Base-by-base conservation (phyloP, 2,888 invertebrate genomes). In the Ophion ellenae region DNA sequence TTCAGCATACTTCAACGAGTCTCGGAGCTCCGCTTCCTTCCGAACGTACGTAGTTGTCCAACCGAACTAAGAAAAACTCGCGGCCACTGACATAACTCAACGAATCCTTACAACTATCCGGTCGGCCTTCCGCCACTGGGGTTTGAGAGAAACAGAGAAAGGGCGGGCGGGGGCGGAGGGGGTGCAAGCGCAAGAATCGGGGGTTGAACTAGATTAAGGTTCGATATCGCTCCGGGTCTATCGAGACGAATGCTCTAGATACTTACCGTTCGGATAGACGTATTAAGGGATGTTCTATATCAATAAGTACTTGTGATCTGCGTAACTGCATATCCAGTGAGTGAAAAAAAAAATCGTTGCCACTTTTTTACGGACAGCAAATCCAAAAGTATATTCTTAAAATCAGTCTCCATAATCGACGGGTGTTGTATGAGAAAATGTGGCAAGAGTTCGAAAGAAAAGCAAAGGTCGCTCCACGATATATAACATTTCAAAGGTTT, bases 161-260 rank as follows among this genome's bases (percentile, higher is more conserved):
- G 32, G 47, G 40, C 17, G 40, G 40, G 45, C 2, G 2, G 36
- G 32, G 28, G 74, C 69, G 73, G 70, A 20, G 57, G 45, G n/a
- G 59, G 87, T 85, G 83, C 85, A 81, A 86, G 88, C 85, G 87
- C 83, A 83, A 86, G 88, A 71, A 86, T 84, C 87, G 87, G 88
- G 81, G 87, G 79, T 87, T 88, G 87, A 89, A 90, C 88, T 90
- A 91, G 93, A 93, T 93, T 93, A 93, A 88, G 90, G 76, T 90
- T 90, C 90, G 89, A 90, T 88, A 83, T 83, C 83, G 81, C 83
- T 64, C 81, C 10, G 24, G 73, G 64, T 47, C 78, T 70, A 86
- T 83, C 83, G 81, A 79, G 81, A 88, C 86, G 85, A 88, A 87
- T 77, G 88, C 74, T 89, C 88, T 85, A 84, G 88, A 87, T 89